Percentiles rank a stretch among this genome's conserved stretches.
Conservation (phyloP, 2,113 vertebrate genomes). For the Tonatia bakeri region DNA sequence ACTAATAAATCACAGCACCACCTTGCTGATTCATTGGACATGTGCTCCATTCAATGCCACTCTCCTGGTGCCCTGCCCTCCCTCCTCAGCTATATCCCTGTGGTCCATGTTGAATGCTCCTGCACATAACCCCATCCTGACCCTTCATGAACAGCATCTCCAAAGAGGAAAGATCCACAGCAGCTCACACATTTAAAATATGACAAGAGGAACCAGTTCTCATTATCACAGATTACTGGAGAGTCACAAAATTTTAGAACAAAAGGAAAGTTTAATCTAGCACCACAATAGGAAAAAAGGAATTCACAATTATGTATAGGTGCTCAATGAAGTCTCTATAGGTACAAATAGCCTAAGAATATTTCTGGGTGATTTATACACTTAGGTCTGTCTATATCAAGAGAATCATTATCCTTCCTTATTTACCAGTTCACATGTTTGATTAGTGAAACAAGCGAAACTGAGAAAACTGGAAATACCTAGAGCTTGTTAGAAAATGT, state of each 20-base stretch:
- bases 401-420: background rate
- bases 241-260: slow-evolving; percentile 20
- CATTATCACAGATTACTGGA: background rate
- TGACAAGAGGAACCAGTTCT: background rate
- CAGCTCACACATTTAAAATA: background rate
- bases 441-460: background rate
- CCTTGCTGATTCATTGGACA: background rate
- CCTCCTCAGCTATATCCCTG: background rate
- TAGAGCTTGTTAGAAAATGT: background rate
- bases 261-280: background rate
- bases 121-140: background rate
- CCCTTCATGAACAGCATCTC: background rate
- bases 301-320: background rate
- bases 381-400: background rate
- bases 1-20: background rate
- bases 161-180: background rate
- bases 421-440: background rate
- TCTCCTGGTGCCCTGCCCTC: background rate
- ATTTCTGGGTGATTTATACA: background rate
- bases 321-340: background rate
- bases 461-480: background rate
- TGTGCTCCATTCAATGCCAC: background rate
- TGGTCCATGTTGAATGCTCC: background rate
- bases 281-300: background rate
- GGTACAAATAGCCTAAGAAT: background rate